A percentile compares a stretch with the other conserved stretches of the same genome.
These are phyloP conservation scores for Volucella bombylans DNA, from an alignment of 2,888 invertebrate genomes.

Conservation along the genomic window DNA sequence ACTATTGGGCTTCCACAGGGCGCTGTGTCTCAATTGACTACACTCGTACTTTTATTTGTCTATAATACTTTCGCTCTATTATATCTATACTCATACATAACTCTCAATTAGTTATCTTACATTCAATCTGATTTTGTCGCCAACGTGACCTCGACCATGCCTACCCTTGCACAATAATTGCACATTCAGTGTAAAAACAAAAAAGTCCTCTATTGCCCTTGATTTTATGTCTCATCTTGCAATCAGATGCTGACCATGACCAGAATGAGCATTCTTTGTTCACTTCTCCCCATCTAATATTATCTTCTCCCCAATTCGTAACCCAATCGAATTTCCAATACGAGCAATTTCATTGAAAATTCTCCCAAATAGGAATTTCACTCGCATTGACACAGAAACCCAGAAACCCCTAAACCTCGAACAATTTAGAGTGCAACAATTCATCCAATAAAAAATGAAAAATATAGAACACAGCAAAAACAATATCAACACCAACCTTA, in stretches of 20 bases:
- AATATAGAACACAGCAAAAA: neutral
- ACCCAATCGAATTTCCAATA: constrained; percentile 7
- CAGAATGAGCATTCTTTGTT: neutral
- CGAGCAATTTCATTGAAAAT: constrained; percentile 25
- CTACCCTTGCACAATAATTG: neutral
- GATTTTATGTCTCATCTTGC: constrained; percentile 11
- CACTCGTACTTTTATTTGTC: too few relatives aligned
- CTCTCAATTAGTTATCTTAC: too few relatives aligned
- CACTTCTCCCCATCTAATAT: neutral
- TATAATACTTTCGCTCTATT: too few relatives aligned
- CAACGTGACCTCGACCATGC: constrained; percentile 6
- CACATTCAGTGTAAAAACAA: constrained; percentile 1
- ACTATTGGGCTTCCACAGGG: too few relatives aligned
- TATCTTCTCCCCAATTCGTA: neutral
- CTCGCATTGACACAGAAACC: constrained; percentile 68
- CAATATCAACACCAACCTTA: neutral
- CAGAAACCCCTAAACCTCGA: constrained; percentile 55
- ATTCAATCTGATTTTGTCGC: constrained; percentile 23
- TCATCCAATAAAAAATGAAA: constrained; percentile 16
- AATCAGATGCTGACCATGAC: constrained; percentile 53
- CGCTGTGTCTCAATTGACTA: too few relatives aligned
- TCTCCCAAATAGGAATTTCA: constrained; percentile 33
- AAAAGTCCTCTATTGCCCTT: constrained; percentile 9
- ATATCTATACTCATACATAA: too few relatives aligned
- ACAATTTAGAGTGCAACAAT: constrained; percentile 63